Evolutionary conservation across 1,140 invertebrate species (phyloP).

Genomic region (Conus betulinus): DNA sequence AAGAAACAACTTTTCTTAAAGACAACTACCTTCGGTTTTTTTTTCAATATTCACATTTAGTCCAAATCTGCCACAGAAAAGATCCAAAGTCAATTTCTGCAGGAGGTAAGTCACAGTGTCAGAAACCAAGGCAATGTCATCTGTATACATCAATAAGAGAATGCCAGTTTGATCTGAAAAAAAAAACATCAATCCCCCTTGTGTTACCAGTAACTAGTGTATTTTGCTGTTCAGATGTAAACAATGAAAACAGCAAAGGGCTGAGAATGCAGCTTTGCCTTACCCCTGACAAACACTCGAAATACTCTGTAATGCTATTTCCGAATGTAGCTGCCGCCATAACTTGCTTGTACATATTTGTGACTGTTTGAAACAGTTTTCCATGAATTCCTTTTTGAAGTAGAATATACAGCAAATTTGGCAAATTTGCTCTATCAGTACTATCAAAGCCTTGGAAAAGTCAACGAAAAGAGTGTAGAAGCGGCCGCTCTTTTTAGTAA

Average conservation of each 20-base stretch:
- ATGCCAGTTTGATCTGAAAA: not conserved
- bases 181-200: not conserved
- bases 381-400: not conserved
- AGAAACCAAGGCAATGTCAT: not conserved
- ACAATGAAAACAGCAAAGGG: not conserved
- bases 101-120: not conserved
- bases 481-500: no score
- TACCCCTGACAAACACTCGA: not conserved
- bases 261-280: slow-evolving; percentile 5
- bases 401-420: no score
- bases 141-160: not conserved
- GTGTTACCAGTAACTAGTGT: not conserved
- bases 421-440: no score
- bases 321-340: not conserved
- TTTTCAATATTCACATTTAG: not conserved
- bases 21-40: not conserved
- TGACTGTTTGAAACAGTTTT: not conserved
- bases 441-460: no score
- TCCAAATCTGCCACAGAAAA: not conserved
- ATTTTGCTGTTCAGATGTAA: not conserved
- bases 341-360: slow-evolving; percentile 1
- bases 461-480: no score
- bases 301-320: not conserved
- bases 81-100: not conserved
- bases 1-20: not conserved